Evolutionary conservation across 1,140 invertebrate species (phyloP), one percentile per base, ranked within the genome.

Genomic region (Meloidogyne chitwoodi): DNA sequence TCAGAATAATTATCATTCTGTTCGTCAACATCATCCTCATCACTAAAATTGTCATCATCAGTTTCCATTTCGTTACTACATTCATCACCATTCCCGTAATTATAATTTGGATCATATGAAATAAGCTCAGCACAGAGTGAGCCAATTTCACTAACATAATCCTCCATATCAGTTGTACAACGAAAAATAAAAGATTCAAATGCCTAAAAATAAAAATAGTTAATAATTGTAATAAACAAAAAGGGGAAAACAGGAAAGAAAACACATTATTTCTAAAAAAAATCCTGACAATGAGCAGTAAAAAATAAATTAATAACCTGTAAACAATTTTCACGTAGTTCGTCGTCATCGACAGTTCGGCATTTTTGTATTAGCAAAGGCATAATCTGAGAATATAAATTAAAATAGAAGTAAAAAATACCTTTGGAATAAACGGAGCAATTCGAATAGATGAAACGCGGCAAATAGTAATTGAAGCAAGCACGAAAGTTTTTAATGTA

Each of bases 1-100:
- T 92, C 92, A 24, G 91, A 92, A 78, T 91, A 91, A 90, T 91
- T 48, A 75, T 83, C 77, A 8, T 77, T 79, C 12, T 83, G 82
- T 34, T 77, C 78, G 1, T 83, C 85, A 4, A 56, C n/a, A 56
- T 83, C 83, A 26, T 87, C 83, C 63, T 90, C 90, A 78, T 92
- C 92, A 83, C 93, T 16, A 29, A 29, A 16, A 27, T 12, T 16
- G 34, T 24, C 56, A 48, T 29, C 77, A 38, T 82, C 82, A 12
- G 74, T 68, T 44, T 86, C 84, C 84, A 85, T 85, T 31, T 72
- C 48, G 5, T 63, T 75, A 16, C 8, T n/a, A 14, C 79, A 77
- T 5, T 74, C 80, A 22, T 79, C 78, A 6, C 86, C 84, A 26
- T 80, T 79, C 62, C 80, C 84, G 65, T 87, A 87, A 22, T 84